These are phyloP conservation scores for Epirrhoe alternata DNA, from an alignment of 2,888 invertebrate species.

Conservation along the genomic window DNA sequence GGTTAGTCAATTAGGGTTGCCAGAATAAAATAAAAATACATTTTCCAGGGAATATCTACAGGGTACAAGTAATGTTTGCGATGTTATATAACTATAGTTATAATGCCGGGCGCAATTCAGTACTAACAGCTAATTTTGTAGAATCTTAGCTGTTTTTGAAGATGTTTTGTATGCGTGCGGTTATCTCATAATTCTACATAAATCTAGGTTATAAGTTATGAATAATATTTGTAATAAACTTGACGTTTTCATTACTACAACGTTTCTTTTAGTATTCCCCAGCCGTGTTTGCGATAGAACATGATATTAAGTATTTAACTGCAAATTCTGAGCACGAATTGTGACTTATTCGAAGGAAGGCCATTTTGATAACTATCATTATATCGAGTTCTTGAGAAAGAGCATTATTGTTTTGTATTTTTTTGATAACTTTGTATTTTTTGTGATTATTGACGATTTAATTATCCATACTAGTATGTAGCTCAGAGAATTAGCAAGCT, in stretches of 20 bases:
- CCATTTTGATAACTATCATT: neutral
- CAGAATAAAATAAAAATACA: slow-evolving; percentile 81
- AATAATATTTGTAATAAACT: neutral
- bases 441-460: too few relatives aligned
- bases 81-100: slow-evolving; percentile 61
- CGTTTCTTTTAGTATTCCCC: slow-evolving; percentile 17
- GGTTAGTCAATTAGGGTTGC: slow-evolving; percentile 57
- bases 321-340: neutral
- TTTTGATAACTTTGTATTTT: too few relatives aligned
- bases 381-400: neutral
- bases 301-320: neutral
- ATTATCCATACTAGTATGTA: too few relatives aligned
- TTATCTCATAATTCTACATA: slow-evolving; percentile 17
- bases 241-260: slow-evolving; percentile 4
- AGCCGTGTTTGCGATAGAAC: neutral
- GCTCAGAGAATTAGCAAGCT: too few relatives aligned
- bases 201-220: slow-evolving; percentile 14
- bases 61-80: slow-evolving; percentile 81
- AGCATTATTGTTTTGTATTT: too few relatives aligned
- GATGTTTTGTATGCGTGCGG: slow-evolving; percentile 34
- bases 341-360: neutral
- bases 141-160: slow-evolving; percentile 55
- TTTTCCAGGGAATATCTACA: slow-evolving; percentile 82
- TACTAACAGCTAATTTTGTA: slow-evolving; percentile 81
- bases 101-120: slow-evolving; percentile 54